Evolutionary conservation across 35 echinoderm and acorn worm genomes (phyloP).

Genomic region (Ptychodera flava): DNA sequence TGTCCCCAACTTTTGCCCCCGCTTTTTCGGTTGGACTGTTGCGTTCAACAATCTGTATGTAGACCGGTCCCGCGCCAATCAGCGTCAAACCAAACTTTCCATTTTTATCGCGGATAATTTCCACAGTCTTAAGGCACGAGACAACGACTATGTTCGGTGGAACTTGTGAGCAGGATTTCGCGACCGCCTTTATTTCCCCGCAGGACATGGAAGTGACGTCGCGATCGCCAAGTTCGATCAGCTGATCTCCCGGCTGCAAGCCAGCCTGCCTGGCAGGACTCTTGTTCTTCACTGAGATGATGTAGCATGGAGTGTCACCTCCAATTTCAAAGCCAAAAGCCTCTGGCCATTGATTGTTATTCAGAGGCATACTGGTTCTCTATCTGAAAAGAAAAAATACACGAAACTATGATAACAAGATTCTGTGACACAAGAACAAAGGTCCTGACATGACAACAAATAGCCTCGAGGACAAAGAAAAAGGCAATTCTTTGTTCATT

Average conservation of each 20-base stretch:
- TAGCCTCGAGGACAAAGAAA: too few species aligned
- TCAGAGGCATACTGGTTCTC: conserved; percentile 76
- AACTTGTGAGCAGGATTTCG: conserved; percentile 62
- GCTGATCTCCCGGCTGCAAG: conserved; percentile 85
- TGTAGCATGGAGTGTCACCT: conserved; percentile 82
- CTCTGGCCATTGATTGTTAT: conserved; percentile 84
- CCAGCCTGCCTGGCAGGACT: conserved; percentile 78
- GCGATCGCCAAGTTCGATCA: conserved; percentile 62
- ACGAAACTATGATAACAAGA: too few species aligned
- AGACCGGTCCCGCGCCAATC: conserved; percentile 86
- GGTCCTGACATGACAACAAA: too few species aligned
- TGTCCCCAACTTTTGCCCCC: conserved; percentile 73
- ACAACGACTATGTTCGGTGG: conserved; percentile 82
- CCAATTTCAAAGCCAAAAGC: conserved; percentile 79
- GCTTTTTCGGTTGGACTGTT: conserved; percentile 47
- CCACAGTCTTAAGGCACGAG: conserved; percentile 70
- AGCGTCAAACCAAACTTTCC: conserved; percentile 92
- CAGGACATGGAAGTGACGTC: conserved; percentile 51
- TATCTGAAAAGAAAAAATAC: too few species aligned
- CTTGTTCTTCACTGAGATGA: conserved; percentile 34
- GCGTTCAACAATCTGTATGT: conserved; percentile 68
- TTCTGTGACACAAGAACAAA: too few species aligned
- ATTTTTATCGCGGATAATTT: conserved; percentile 69
- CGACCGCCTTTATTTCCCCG: conserved; percentile 55
- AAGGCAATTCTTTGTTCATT: too few species aligned